phyloP scores from a whole-genome alignment of 2,797 vertebrate species.

The Borostomias antarcticus region DNA sequence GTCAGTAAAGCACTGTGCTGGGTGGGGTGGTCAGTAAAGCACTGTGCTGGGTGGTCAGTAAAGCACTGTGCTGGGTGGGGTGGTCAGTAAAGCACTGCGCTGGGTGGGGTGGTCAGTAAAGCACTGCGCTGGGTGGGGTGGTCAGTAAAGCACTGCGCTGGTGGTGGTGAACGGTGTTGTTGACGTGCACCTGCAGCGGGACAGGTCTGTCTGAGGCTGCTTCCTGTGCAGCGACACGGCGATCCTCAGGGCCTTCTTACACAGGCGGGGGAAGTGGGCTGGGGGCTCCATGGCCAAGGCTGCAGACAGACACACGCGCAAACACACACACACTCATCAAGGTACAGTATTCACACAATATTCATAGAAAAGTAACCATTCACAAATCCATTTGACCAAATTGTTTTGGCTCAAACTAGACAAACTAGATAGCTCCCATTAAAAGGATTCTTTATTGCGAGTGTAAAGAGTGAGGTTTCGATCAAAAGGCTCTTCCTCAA shows the following conservation, averaged over 20 bases:
- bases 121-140: background rate
- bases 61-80: too few relatives aligned
- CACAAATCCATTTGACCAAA: too few relatives aligned
- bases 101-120: too few relatives aligned
- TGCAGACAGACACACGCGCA: slow-evolving; percentile 56
- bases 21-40: background rate
- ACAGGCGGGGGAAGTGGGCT: slow-evolving; percentile 83
- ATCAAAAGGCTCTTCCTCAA: too few relatives aligned
- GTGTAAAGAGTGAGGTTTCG: too few relatives aligned
- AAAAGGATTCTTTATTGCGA: too few relatives aligned
- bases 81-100: too few relatives aligned
- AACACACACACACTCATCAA: background rate
- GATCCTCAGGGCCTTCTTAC: slow-evolving; percentile 85
- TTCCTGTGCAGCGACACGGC: slow-evolving; percentile 83
- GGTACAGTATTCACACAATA: background rate
- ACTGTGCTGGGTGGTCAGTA: too few relatives aligned
- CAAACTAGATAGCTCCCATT: too few relatives aligned
- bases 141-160: background rate
- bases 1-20: too few relatives aligned
- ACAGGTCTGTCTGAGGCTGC: slow-evolving; percentile 72
- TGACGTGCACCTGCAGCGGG: slow-evolving; percentile 80
- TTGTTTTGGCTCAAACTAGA: too few relatives aligned
- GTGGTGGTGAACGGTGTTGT: background rate
- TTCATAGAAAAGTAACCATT: too few relatives aligned
- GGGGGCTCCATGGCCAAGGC: slow-evolving; percentile 90